These are phyloP conservation scores for Scolopax bukidnonensis DNA, from an alignment of 2,797 vertebrate species.

Conservation along the genomic window DNA sequence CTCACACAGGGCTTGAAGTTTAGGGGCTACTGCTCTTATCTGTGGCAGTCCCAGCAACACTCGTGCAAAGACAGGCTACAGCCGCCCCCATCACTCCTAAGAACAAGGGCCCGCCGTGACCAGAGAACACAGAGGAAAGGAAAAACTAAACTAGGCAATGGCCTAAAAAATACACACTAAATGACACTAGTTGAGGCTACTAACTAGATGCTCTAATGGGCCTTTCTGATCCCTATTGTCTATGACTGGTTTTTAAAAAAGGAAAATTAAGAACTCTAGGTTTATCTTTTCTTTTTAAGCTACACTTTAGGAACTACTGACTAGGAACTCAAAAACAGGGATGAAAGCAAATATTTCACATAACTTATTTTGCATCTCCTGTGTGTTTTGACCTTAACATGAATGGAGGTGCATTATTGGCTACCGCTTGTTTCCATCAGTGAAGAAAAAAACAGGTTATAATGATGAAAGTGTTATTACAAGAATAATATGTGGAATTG, in stretches of 20 bases:
- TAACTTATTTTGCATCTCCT: background rate
- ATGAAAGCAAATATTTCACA: background rate
- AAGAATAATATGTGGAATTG: background rate
- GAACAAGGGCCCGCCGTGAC: background rate
- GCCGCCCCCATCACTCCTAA: background rate
- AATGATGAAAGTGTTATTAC: background rate
- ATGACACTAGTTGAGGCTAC: background rate
- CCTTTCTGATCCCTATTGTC: background rate
- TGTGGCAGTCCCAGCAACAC: background rate
- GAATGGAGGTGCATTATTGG: background rate
- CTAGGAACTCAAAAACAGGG: background rate
- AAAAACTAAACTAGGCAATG: background rate
- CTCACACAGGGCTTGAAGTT: background rate
- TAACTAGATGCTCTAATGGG: background rate
- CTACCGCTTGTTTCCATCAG: background rate
- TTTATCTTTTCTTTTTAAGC: background rate
- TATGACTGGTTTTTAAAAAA: background rate
- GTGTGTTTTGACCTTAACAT: background rate
- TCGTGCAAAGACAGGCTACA: background rate
- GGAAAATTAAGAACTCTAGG: background rate
- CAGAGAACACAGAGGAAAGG: background rate
- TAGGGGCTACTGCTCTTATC: background rate
- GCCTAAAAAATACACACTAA: background rate
- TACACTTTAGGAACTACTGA: background rate
- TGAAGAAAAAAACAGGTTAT: background rate